phyloP scores from a whole-genome alignment of 2,113 vertebrate species.

The Hyla sarda region DNA sequence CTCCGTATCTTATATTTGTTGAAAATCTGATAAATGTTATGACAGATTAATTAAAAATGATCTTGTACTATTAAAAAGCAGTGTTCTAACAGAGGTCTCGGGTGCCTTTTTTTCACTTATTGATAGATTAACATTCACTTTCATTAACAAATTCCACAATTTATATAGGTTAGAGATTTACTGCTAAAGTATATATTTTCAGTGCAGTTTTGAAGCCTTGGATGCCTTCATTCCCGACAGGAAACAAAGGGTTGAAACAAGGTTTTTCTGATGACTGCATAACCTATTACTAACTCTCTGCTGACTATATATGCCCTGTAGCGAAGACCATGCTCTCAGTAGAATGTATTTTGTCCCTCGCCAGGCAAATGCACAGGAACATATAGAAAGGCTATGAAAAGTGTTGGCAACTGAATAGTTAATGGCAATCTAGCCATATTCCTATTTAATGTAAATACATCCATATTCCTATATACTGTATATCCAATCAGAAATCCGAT shows the following conservation, averaged over 20 bases:
- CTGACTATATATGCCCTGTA: not conserved
- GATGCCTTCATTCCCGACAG: too few relatives aligned
- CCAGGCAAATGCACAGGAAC: not conserved
- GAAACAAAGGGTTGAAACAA: not conserved
- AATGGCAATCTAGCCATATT: too few relatives aligned
- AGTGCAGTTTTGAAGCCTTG: not conserved
- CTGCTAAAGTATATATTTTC: not conserved
- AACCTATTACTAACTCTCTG: not conserved
- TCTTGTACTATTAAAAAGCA: constrained; percentile 51
- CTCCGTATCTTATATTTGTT: constrained; percentile 29
- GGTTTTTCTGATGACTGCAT: not conserved
- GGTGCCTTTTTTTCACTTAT: not conserved
- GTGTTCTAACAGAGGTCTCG: constrained; percentile 26
- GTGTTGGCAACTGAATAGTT: not conserved
- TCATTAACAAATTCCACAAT: not conserved
- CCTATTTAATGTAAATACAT: not conserved
- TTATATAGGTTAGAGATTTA: not conserved
- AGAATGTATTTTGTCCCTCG: not conserved
- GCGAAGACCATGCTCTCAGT: not conserved
- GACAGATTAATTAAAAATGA: constrained; percentile 15
- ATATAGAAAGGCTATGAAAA: not conserved
- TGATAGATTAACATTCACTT: not conserved
- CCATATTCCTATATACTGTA: not conserved
- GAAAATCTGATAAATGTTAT: constrained; percentile 32
- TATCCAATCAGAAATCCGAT: too few relatives aligned